phyloP scores from a whole-genome alignment of 2,113 vertebrate species.

The Phoxinus phoxinus region DNA sequence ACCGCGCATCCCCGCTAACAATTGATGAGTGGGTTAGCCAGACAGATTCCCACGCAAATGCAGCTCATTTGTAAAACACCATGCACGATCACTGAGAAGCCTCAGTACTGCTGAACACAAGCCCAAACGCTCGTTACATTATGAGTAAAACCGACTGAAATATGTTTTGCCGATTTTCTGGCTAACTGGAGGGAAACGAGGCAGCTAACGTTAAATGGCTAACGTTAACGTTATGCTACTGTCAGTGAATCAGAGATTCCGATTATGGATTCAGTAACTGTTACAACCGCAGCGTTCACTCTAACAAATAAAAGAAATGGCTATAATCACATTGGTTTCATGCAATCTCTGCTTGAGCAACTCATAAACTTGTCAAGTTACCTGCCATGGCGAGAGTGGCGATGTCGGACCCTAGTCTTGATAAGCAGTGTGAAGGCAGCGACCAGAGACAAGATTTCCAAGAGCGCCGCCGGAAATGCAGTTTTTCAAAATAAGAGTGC shows the following conservation, averaged over 20 bases:
- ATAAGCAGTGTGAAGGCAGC: slow-evolving; percentile 28
- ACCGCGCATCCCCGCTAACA: slow-evolving; percentile 23
- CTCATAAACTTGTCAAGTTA: slow-evolving; percentile 59
- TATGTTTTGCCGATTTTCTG: not conserved
- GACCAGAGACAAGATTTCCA: slow-evolving; percentile 23
- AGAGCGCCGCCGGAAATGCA: slow-evolving; percentile 17
- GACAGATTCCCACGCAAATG: not conserved
- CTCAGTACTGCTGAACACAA: not conserved
- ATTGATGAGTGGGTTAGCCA: not conserved
- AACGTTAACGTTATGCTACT: too few relatives aligned
- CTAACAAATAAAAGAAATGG: not conserved
- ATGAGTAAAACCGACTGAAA: not conserved
- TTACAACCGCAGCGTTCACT: slow-evolving; percentile 23
- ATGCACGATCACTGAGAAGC: not conserved
- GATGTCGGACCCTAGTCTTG: slow-evolving; percentile 65
- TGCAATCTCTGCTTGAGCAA: not conserved
- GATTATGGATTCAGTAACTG: not conserved
- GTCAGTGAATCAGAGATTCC: not conserved
- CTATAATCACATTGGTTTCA: not conserved
- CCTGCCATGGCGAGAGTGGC: slow-evolving; percentile 80
- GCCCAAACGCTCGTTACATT: not conserved
- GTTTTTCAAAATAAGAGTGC: slow-evolving; percentile 34
- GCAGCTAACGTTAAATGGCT: slow-evolving; percentile 30
- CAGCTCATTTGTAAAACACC: not conserved
- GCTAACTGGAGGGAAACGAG: slow-evolving; percentile 35